Evolutionary conservation across 2,888 invertebrate species (phyloP), one percentile per base, ranked within the genome.

Genomic region (Synanthedon vespiformis): DNA sequence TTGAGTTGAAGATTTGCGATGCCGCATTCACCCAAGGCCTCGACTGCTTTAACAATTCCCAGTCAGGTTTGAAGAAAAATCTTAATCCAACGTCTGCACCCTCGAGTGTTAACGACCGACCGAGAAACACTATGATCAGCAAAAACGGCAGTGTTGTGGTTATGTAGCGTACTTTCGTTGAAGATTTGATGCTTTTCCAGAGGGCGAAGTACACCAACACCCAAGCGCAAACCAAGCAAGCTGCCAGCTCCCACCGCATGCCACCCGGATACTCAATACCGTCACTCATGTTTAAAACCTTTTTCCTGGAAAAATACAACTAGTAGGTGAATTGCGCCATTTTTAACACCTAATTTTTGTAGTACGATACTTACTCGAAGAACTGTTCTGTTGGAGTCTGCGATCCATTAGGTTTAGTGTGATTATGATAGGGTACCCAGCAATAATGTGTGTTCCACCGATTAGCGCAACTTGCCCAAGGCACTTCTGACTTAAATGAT

Each of bases 101-200:
- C 55, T 96, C 95, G 41, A 97, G 89, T 10, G 96, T 96, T 54
- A 97, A 83, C n/a, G 97, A 95, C 63, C 96, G 92, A 34, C 93
- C 92, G 67, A 97, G 90, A 70, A 97, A 92, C 48, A 95, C 93
- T 62, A 96, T 89, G 65, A 97, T 94, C 58, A 97, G 89, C 51
- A 96, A 77, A 77, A 96, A 97, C 4, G 97, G 97, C 61, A 97
- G 91, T 14, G 96, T 96, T 48, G 97, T 96, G 34, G 97, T 97
- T 72, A 97, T 93, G 80, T 97, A 97, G 61, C 97, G 93, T 52
- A 96, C 92, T 89, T 93, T 93, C 40, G 95, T 95, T 51, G 96
- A 96, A n/a, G 96, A 95, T 75, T 95, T 95, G 56, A 97, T 95
- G 58, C 97, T 97, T 84, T 97, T 98, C 95, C 97, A 98, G 51